These are phyloP conservation scores for Lycophotia porphyrea DNA, from an alignment of 2,888 invertebrate genomes.

Conservation along the genomic window DNA sequence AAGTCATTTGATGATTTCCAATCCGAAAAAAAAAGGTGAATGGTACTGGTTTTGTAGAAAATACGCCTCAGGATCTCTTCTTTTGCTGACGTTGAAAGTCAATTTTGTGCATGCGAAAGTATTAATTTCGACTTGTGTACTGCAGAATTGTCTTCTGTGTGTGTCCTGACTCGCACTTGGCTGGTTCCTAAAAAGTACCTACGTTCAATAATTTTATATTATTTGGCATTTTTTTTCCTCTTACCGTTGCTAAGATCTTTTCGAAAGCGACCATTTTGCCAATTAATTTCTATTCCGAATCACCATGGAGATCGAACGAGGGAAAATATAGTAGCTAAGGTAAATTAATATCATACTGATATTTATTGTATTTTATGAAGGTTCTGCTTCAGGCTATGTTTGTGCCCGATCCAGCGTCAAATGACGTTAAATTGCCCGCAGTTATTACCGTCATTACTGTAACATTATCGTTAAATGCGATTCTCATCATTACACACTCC, in stretches of 20 bases:
- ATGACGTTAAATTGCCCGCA: conserved; percentile 46
- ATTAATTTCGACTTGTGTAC: neutral
- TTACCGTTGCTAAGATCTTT: neutral
- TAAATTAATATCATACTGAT: conserved; percentile 18
- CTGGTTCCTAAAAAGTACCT: neutral
- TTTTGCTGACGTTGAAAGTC: neutral
- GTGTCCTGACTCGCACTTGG: no score
- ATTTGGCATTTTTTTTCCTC: no score
- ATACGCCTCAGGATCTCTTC: neutral
- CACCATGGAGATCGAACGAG: conserved; percentile 10
- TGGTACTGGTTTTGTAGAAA: neutral
- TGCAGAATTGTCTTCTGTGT: neutral
- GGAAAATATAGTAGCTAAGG: neutral
- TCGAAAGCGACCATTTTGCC: neutral
- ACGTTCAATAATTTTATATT: neutral
- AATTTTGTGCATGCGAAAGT: neutral
- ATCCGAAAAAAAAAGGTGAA: no score
- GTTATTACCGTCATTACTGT: conserved; percentile 35
- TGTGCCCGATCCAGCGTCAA: conserved; percentile 30
- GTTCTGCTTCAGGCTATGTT: conserved; percentile 1
- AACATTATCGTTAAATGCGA: conserved; percentile 44
- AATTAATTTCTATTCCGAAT: neutral
- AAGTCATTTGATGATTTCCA: no score
- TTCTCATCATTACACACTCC: conserved; percentile 23
- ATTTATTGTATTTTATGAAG: conserved; percentile 28